Percentiles rank a stretch among this genome's conserved stretches.
Conservation (phyloP, 2,888 invertebrate species). For the Slavum lentiscoides region DNA sequence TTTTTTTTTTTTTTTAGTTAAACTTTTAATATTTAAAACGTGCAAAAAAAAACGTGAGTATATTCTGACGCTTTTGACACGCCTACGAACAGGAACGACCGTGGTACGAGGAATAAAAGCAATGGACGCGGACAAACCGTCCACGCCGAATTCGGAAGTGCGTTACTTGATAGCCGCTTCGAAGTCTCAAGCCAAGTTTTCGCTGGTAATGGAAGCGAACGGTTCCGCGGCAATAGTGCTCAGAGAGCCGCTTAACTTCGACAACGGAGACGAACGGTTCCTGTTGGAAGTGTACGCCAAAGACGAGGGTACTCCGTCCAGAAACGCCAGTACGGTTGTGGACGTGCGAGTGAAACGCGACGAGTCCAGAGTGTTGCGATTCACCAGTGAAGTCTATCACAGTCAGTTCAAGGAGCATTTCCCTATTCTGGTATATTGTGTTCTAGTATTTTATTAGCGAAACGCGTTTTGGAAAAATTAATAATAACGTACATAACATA, state of each 20-base stretch:
- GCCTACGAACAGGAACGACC: slow-evolving; percentile 67
- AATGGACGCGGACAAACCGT: slow-evolving; percentile 81
- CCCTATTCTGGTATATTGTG: slow-evolving; percentile 67
- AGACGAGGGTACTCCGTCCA: slow-evolving; percentile 82
- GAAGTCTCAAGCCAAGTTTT: slow-evolving; percentile 75
- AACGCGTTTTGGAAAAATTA: not conserved
- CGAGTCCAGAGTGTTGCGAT: slow-evolving; percentile 81
- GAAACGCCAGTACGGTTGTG: slow-evolving; percentile 73
- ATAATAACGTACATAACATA: too few species aligned
- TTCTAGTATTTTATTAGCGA: slow-evolving; percentile 17
- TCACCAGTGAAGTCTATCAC: slow-evolving; percentile 77
- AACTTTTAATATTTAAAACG: not conserved
- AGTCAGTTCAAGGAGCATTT: slow-evolving; percentile 82
- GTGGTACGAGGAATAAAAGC: slow-evolving; percentile 81
- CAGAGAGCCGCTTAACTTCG: slow-evolving; percentile 76
- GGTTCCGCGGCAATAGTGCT: slow-evolving; percentile 77
- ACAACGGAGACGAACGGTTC: slow-evolving; percentile 77
- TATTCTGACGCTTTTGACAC: not conserved
- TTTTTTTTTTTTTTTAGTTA: not conserved
- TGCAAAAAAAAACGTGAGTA: too few species aligned
- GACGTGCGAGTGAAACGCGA: slow-evolving; percentile 74
- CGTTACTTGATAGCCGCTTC: slow-evolving; percentile 77
- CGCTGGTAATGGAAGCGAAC: slow-evolving; percentile 70
- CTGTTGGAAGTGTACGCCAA: slow-evolving; percentile 75
- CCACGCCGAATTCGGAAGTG: slow-evolving; percentile 84